Conservation (phyloP, 2,797 vertebrate species). For the Bradypodion pumilum region DNA sequence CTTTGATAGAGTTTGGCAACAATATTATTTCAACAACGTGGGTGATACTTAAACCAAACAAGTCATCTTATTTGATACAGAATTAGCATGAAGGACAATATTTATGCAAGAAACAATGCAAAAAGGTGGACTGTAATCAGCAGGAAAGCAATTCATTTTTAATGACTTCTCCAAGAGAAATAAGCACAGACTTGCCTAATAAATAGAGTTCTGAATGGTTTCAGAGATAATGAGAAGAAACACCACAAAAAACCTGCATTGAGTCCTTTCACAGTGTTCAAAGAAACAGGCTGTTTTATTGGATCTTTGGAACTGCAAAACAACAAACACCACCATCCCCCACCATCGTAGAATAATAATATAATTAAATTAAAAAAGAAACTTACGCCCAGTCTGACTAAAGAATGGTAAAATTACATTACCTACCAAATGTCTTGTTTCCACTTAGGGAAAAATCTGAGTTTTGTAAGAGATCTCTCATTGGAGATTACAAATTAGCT, state of each 20-base stretch:
- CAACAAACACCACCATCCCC: too few relatives aligned
- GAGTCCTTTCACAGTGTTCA: conserved; percentile 31
- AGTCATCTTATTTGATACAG: background rate
- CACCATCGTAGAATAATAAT: background rate
- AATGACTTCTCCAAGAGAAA: conserved; percentile 55
- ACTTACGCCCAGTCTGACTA: conserved; percentile 49
- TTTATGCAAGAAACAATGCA: background rate
- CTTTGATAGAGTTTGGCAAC: background rate
- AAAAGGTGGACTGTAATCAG: conserved; percentile 23
- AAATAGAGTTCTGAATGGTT: conserved; percentile 38
- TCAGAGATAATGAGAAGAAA: conserved; percentile 56
- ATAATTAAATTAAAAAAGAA: conserved; percentile 30
- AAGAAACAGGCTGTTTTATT: conserved; percentile 52
- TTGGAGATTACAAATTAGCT: conserved; percentile 47
- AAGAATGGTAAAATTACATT: conserved; percentile 67
- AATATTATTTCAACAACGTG: background rate
- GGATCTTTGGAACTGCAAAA: conserved; percentile 59
- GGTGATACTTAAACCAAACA: background rate
- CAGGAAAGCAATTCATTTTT: conserved; percentile 36
- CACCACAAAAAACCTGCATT: conserved; percentile 21
- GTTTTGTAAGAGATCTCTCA: background rate
- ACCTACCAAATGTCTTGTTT: conserved; percentile 56
- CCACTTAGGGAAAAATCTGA: conserved; percentile 44
- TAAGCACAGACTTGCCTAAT: conserved; percentile 53
- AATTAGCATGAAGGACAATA: background rate